These are phyloP conservation scores for Protonibea diacanthus DNA, from an alignment of 2,797 vertebrate species.

Conservation along the genomic window DNA sequence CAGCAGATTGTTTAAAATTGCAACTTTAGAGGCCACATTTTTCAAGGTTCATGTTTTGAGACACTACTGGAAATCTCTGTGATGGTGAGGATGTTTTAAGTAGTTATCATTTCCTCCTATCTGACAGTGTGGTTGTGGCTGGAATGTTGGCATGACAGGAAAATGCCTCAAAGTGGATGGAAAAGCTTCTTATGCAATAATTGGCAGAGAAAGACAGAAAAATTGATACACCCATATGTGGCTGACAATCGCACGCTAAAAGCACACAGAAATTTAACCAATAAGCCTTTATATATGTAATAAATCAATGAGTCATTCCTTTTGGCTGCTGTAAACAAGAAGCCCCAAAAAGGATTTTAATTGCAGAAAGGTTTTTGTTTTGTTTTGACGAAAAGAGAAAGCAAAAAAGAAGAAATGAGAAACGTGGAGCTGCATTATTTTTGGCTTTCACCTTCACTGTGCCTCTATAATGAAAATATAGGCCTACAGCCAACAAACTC, in stretches of 20 bases:
- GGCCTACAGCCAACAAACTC: slow-evolving; percentile 28
- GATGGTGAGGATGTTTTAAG: slow-evolving; percentile 61
- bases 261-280: slow-evolving; percentile 53
- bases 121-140: slow-evolving; percentile 57
- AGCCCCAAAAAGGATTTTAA: slow-evolving; percentile 8
- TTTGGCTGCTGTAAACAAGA: slow-evolving; percentile 39
- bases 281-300: slow-evolving; percentile 57
- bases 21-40: slow-evolving; percentile 7
- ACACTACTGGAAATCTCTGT: slow-evolving; percentile 23
- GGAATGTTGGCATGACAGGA: slow-evolving; percentile 83
- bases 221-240: slow-evolving; percentile 79
- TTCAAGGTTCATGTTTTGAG: slow-evolving; percentile 21
- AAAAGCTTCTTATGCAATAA: slow-evolving; percentile 83
- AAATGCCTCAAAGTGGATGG: slow-evolving; percentile 78
- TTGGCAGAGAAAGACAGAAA: slow-evolving; percentile 80
- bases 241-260: slow-evolving; percentile 78
- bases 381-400: slow-evolving; percentile 12
- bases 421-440: slow-evolving; percentile 36
- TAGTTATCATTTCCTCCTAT: slow-evolving; percentile 74
- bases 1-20: background rate
- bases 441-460: slow-evolving; percentile 32
- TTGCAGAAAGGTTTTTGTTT: background rate
- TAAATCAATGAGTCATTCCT: slow-evolving; percentile 58
- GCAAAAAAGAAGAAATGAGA: slow-evolving; percentile 24
- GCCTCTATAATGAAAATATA: slow-evolving; percentile 20